These are phyloP conservation scores for Mycalesis mineus DNA, from an alignment of 2,888 invertebrate genomes.

Conservation along the genomic window DNA sequence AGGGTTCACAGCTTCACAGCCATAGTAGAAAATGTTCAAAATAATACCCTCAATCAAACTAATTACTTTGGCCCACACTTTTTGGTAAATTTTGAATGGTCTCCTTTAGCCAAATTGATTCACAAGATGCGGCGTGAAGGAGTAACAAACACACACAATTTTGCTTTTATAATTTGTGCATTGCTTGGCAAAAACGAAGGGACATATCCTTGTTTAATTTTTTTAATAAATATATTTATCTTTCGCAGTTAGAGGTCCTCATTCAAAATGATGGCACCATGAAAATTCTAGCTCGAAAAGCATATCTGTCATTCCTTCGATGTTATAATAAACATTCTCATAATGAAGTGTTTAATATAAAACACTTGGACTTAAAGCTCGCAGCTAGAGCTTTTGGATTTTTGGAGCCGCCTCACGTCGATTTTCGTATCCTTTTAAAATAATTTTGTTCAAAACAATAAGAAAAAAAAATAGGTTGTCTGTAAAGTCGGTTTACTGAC, in stretches of 20 bases:
- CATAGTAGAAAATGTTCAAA: no score
- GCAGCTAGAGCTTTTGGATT: conserved; percentile 97
- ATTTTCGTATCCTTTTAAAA: conserved; percentile 83
- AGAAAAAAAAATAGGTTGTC: background rate
- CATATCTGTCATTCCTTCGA: conserved; percentile 94
- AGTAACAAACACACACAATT: no score
- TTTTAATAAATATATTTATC: background rate
- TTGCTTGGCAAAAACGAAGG: no score
- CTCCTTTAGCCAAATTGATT: no score
- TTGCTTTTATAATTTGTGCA: no score
- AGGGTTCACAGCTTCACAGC: no score
- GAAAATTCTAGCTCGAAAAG: conserved; percentile 94
- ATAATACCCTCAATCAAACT: no score
- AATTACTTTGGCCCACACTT: no score
- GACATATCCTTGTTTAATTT: background rate
- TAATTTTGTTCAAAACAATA: background rate
- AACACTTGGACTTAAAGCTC: conserved; percentile 89
- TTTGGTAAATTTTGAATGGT: no score
- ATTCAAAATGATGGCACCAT: conserved; percentile 94
- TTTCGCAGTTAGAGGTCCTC: conserved; percentile 90
- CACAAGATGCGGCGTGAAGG: no score
- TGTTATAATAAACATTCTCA: conserved; percentile 97
- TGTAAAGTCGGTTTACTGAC: no score
- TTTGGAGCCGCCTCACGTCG: conserved; percentile 92
- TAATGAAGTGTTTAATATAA: conserved; percentile 93